A percentile compares a stretch with the other conserved stretches of the same genome.
Conservation (phyloP, 2,113 vertebrate species). For the Scortum barcoo region DNA sequence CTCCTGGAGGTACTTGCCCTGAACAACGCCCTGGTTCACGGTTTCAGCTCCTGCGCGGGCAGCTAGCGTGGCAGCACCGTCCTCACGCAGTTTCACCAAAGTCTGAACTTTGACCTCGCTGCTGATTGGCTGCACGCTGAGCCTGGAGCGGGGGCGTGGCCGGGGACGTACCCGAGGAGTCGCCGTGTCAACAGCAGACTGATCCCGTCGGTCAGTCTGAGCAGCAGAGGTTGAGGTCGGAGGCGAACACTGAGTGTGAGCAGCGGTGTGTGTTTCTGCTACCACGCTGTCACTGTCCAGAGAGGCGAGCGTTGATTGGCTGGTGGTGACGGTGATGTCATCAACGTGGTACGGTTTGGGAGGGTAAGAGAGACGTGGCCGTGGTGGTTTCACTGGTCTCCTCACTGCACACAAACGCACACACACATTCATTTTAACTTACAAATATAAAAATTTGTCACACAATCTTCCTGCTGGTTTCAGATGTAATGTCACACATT, state of each 20-base stretch:
- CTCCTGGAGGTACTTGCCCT: conserved; percentile 79
- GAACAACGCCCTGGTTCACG: conserved; percentile 19
- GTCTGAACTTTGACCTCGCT: conserved; percentile 85
- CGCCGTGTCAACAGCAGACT: not conserved
- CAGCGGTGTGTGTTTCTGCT: conserved; percentile 26
- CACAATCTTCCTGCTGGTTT: no score
- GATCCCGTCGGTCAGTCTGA: conserved; percentile 53
- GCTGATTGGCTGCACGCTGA: conserved; percentile 68
- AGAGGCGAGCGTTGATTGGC: conserved; percentile 15
- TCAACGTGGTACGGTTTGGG: conserved; percentile 48
- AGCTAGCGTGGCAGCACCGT: conserved; percentile 73
- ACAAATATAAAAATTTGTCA: not conserved
- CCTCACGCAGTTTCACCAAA: conserved; percentile 82
- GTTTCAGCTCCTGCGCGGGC: not conserved
- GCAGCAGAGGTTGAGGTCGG: conserved; percentile 19
- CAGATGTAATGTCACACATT: no score
- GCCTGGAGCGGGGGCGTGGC: conserved; percentile 91
- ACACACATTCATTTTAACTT: not conserved
- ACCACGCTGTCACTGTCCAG: not conserved
- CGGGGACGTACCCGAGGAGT: conserved; percentile 80
- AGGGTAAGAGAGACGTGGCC: conserved; percentile 75
- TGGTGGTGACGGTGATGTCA: conserved; percentile 22
- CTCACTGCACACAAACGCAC: conserved; percentile 59
- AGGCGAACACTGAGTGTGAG: conserved; percentile 60
- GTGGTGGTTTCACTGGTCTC: conserved; percentile 87